Base-by-base conservation (phyloP, 2,113 vertebrate genomes). In the Coptodon rendalli region DNA sequence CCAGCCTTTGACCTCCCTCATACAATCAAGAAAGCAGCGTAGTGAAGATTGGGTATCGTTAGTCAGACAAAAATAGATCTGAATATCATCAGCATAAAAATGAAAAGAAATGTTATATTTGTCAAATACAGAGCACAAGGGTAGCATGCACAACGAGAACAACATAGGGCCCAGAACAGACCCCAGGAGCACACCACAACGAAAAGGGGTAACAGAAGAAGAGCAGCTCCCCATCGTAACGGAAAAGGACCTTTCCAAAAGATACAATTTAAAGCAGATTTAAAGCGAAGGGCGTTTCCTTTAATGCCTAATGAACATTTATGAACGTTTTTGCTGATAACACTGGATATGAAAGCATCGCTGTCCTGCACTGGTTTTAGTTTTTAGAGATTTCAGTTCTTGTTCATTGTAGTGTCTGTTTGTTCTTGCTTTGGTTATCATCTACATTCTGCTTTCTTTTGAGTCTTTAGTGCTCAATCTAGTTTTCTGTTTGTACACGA, bases 271-370 rank as follows among this genome's bases (percentile, higher is more conserved):
- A 54, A 54, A 22, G 52, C n/a, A 54, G 22, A 22, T 22, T 22
- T 22, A 22, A 22, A 22, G 22, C 22, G 22, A 22, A 54, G 9
- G 52, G 52, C 0, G 0, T 22, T 22, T 54, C n/a, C 9, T 54
- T 54, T 54, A 53, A 53, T 53, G 19, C 52, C 19, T 53, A 53
- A 3, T 53, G 53, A 54, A 54, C 13, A 56, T 56, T 24, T 1
- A 24, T 57, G 6, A 27, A 27, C 3, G 24, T 27, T 27, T 57
- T 27, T 57, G 24, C 24, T 27, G 2, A 57, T 27, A 57, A 57
- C 54, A 27, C 24, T 57, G 54, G 22, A 57, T 57, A 57, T 57
- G 2, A 57, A 57, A 5, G 24, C 12, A 27, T 27, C 2, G 12
- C 24, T 27, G 24, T 14, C 22, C 24, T 57, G 54, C 24, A 57